Evolutionary conservation across 2,888 invertebrate species (phyloP).

Genomic region (Parnassius orleans): DNA sequence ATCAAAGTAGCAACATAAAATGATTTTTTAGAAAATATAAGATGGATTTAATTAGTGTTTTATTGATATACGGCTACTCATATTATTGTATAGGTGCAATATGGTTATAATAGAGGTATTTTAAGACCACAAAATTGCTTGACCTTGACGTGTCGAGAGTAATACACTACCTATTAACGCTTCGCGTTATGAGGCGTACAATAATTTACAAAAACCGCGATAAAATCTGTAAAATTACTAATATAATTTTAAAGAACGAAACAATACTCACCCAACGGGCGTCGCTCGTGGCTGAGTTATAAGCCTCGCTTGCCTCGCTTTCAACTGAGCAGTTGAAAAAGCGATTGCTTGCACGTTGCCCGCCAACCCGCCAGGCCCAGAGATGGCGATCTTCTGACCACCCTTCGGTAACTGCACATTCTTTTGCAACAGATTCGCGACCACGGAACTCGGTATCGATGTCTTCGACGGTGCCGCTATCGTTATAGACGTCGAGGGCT

Average conservation of each 20-base stretch:
- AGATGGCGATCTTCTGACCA: constrained; percentile 59
- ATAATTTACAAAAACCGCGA: no score
- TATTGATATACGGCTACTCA: no score
- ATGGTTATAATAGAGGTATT: no score
- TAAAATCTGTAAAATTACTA: no score
- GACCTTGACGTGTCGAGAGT: no score
- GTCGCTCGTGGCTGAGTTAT: constrained; percentile 47
- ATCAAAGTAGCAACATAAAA: no score
- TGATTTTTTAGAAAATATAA: no score
- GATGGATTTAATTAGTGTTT: no score
- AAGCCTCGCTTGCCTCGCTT: constrained; percentile 55
- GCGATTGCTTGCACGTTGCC: constrained; percentile 65
- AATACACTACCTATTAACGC: no score
- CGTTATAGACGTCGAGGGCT: constrained; percentile 44
- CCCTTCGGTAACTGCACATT: constrained; percentile 51
- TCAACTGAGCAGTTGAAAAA: constrained; percentile 56
- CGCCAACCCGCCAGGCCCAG: constrained; percentile 48
- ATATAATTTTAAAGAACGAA: constrained; percentile 1
- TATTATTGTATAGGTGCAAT: no score
- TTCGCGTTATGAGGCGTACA: no score
- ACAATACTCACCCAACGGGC: constrained; percentile 49
- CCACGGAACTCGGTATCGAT: constrained; percentile 53
- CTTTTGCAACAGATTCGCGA: constrained; percentile 57
- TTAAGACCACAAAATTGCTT: no score
- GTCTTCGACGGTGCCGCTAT: constrained; percentile 47